Percentiles rank a stretch among this genome's conserved stretches.
These are phyloP conservation scores for Sebastes kiyomatsui DNA, from an alignment of 2,797 vertebrate species.

Conservation along the genomic window DNA sequence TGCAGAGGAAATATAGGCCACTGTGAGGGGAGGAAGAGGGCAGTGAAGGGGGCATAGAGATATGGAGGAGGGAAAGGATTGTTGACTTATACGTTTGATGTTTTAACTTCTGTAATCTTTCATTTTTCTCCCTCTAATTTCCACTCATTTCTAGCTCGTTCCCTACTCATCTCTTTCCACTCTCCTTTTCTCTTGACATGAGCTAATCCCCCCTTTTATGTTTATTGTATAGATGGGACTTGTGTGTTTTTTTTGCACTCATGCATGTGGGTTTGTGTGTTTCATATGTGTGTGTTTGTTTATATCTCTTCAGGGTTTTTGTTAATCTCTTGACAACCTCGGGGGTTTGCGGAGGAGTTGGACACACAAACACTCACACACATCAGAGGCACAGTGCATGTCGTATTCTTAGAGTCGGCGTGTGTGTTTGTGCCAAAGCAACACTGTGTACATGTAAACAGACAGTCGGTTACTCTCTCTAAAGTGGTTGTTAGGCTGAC, in stretches of 20 bases:
- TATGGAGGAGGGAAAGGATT: neutral
- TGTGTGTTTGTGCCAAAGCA: slow-evolving; percentile 41
- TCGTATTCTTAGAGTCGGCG: slow-evolving; percentile 21
- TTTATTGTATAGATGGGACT: slow-evolving; percentile 27
- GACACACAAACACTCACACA: slow-evolving; percentile 3
- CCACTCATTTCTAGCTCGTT: neutral
- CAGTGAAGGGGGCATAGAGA: neutral
- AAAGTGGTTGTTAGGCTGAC: slow-evolving; percentile 28
- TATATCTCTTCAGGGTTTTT: slow-evolving; percentile 19
- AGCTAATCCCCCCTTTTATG: slow-evolving; percentile 50
- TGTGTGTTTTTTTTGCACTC: neutral
- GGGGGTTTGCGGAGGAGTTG: slow-evolving; percentile 17
- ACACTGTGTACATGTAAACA: slow-evolving; percentile 35
- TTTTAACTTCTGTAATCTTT: neutral
- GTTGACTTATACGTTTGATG: slow-evolving; percentile 8
- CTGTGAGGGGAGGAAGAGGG: slow-evolving; percentile 30
- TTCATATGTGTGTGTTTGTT: neutral
- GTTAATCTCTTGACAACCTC: slow-evolving; percentile 38
- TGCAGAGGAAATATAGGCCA: slow-evolving; percentile 59
- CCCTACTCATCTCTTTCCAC: slow-evolving; percentile 28
- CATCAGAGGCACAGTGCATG: slow-evolving; percentile 15
- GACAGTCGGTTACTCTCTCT: slow-evolving; percentile 25
- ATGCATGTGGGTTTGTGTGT: neutral
- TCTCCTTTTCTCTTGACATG: slow-evolving; percentile 16
- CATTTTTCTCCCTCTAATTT: neutral